A percentile compares a stretch with the other conserved stretches of the same genome.
Conservation (phyloP, 2,113 vertebrate genomes). For the Corythoichthys haematopterus region DNA sequence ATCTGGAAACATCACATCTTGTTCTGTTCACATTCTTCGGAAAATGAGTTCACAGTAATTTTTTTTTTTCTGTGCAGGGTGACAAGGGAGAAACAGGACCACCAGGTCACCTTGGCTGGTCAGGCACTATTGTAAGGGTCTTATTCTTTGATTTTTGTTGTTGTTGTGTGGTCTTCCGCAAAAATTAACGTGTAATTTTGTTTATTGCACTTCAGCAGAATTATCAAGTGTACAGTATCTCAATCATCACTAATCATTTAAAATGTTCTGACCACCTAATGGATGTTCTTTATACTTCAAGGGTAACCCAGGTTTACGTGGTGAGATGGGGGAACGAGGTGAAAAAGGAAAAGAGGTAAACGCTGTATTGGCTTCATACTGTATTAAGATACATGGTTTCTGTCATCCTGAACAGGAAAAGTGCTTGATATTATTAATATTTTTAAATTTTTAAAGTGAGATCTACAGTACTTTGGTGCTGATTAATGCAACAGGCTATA, state of each 20-base stretch:
- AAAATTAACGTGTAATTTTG: background rate
- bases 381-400: too few relatives aligned
- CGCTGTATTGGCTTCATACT: too few relatives aligned
- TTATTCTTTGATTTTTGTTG: background rate
- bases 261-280: background rate
- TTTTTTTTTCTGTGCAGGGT: slow-evolving; percentile 65
- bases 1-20: background rate
- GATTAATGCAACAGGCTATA: too few relatives aligned
- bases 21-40: background rate
- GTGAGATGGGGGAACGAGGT: slow-evolving; percentile 70
- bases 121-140: slow-evolving; percentile 75
- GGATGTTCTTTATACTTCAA: slow-evolving; percentile 30
- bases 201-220: background rate
- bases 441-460: too few relatives aligned
- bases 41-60: background rate
- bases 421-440: too few relatives aligned
- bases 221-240: background rate
- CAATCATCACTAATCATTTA: background rate
- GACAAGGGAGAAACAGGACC: slow-evolving; percentile 65
- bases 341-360: slow-evolving; percentile 74
- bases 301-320: slow-evolving; percentile 75
- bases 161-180: background rate
- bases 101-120: slow-evolving; percentile 70
- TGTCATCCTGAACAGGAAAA: too few relatives aligned
- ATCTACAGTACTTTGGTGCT: too few relatives aligned